phyloP scores from a whole-genome alignment of 2,113 vertebrate genomes.

The Ceuthmochares aereus region DNA sequence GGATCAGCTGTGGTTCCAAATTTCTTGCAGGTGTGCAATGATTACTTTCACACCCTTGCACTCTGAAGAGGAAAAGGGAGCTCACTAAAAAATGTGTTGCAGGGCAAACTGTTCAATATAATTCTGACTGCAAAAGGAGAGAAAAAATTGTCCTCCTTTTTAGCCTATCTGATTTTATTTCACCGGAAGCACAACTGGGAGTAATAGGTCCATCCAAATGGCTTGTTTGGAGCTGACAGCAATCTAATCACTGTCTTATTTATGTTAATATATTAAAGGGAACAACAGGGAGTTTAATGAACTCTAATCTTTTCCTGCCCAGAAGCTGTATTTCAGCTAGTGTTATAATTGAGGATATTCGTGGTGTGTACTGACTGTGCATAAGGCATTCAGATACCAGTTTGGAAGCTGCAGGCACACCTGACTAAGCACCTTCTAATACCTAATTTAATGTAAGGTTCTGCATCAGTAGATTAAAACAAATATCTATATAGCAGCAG shows the following conservation, averaged over 20 bases:
- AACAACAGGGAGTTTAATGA: constrained; percentile 35
- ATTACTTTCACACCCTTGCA: not conserved
- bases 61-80: not conserved
- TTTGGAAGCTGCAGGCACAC: not conserved
- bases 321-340: constrained; percentile 39
- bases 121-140: constrained; percentile 13
- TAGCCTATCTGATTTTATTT: constrained; percentile 55
- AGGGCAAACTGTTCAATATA: not conserved
- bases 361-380: not conserved
- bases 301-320: constrained; percentile 35
- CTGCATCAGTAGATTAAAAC: not conserved
- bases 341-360: not conserved
- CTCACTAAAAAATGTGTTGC: not conserved
- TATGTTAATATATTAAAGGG: not conserved
- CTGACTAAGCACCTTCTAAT: not conserved
- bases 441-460: not conserved
- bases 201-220: constrained; percentile 50
- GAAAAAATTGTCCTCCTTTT: constrained; percentile 30
- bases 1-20: not conserved
- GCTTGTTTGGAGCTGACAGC: not conserved
- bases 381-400: not conserved
- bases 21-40: not conserved
- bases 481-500: not conserved
- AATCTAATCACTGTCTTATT: not conserved
- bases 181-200: constrained; percentile 27